Conservation (phyloP, 2,797 vertebrate species). For the Carapus acus region DNA sequence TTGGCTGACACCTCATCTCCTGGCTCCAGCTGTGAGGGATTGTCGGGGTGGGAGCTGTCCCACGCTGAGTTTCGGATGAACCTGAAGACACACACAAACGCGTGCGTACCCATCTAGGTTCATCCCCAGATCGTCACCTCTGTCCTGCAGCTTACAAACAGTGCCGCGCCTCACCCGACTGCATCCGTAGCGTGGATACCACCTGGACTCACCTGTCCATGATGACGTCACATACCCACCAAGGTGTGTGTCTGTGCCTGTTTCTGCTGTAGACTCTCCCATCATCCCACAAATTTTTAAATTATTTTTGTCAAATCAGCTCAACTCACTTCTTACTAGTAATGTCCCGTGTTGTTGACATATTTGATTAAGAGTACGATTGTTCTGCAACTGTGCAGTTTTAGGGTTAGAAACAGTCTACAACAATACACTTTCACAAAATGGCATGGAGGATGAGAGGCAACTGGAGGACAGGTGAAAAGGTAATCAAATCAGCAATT, state of each 20-base stretch:
- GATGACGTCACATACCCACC: constrained; percentile 70
- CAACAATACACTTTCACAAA: too few species aligned
- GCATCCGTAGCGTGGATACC: constrained; percentile 4
- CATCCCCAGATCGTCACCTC: constrained; percentile 17
- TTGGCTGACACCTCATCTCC: constrained; percentile 55
- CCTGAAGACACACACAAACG: constrained; percentile 8
- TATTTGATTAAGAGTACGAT: too few species aligned
- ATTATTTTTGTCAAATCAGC: too few species aligned
- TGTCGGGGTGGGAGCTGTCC: constrained; percentile 19
- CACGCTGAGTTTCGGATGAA: constrained; percentile 31
- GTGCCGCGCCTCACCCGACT: too few species aligned
- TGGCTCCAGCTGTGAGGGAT: constrained; percentile 47
- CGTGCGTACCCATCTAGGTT: constrained; percentile 7
- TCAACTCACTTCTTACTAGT: too few species aligned
- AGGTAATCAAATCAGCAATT: too few species aligned
- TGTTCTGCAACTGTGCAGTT: too few species aligned
- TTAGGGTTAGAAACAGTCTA: too few species aligned
- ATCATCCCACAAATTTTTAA: too few species aligned
- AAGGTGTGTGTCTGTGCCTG: constrained; percentile 55
- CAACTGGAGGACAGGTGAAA: too few species aligned
- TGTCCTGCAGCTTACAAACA: constrained; percentile 2
- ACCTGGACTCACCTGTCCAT: constrained; percentile 23
- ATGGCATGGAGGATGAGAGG: too few species aligned
- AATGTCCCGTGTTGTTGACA: too few species aligned
- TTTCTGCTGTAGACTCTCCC: not conserved